Percentiles rank a stretch among this genome's conserved stretches.
These are phyloP conservation scores for Axis porcinus DNA, from an alignment of 2,113 vertebrate species.

Conservation along the genomic window DNA sequence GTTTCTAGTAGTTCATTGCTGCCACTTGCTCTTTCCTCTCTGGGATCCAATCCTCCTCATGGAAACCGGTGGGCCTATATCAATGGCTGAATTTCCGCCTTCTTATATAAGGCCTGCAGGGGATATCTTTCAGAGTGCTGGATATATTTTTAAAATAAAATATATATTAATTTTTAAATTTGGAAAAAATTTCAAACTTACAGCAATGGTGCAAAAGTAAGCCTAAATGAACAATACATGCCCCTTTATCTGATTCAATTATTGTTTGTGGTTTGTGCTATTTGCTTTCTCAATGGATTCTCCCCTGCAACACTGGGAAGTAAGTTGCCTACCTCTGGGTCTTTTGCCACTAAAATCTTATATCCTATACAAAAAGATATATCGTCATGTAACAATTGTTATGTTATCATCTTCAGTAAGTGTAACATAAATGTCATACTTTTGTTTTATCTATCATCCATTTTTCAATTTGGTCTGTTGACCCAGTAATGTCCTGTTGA, in stretches of 20 bases:
- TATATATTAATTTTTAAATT: background rate
- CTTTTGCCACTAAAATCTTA: background rate
- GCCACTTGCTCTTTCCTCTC: background rate
- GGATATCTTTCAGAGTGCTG: background rate
- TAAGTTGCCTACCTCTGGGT: background rate
- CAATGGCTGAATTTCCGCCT: background rate
- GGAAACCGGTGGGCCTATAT: background rate
- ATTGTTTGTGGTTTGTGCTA: background rate
- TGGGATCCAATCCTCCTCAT: no score
- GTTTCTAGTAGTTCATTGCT: background rate
- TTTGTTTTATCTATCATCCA: background rate
- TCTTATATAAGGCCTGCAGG: background rate
- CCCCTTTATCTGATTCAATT: background rate
- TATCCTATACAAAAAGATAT: background rate
- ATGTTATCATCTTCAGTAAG: background rate
- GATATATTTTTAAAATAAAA: background rate
- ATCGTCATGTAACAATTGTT: background rate
- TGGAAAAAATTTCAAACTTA: constrained; percentile 3
- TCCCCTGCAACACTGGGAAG: background rate
- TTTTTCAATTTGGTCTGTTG: background rate
- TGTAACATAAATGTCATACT: background rate
- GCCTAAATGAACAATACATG: background rate
- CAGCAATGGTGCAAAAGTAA: background rate
- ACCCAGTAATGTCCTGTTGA: background rate
- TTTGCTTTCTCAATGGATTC: background rate